A percentile compares a stretch with the other conserved stretches of the same genome.
These are phyloP conservation scores for Xenopus borealis DNA, from an alignment of 2,113 vertebrate genomes.

Conservation along the genomic window DNA sequence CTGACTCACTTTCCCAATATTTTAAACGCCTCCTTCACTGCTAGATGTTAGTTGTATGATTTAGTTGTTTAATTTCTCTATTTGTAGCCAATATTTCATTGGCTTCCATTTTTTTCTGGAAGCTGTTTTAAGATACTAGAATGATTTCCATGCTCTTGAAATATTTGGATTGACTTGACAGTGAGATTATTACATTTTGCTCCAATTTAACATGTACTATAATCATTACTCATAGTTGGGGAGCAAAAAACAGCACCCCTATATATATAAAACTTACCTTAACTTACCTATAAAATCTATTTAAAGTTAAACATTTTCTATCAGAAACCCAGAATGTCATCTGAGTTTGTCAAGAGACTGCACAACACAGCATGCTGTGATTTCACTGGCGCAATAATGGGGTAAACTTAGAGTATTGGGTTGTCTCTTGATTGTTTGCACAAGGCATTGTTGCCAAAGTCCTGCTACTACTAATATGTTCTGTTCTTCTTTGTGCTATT, in stretches of 20 bases:
- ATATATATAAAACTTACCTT: not conserved
- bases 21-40: conserved; percentile 38
- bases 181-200: conserved; percentile 10
- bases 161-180: conserved; percentile 4
- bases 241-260: conserved; percentile 1
- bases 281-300: too few relatives aligned
- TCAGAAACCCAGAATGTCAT: not conserved
- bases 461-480: too few relatives aligned
- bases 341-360: not conserved
- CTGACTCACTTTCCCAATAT: conserved; percentile 43
- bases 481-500: too few relatives aligned
- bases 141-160: conserved; percentile 24
- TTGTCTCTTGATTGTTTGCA: too few relatives aligned
- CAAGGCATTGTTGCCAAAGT: too few relatives aligned
- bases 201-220: conserved; percentile 25
- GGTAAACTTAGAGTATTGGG: too few relatives aligned
- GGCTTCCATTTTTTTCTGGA: conserved; percentile 30
- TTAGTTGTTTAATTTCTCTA: conserved; percentile 23
- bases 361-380: too few relatives aligned
- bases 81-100: conserved; percentile 33
- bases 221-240: conserved; percentile 8
- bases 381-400: too few relatives aligned
- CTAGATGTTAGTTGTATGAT: conserved; percentile 32
- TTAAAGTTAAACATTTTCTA: not conserved
- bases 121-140: conserved; percentile 30